phyloP scores from a whole-genome alignment of 2,888 invertebrate species.

The Catocala nupta region DNA sequence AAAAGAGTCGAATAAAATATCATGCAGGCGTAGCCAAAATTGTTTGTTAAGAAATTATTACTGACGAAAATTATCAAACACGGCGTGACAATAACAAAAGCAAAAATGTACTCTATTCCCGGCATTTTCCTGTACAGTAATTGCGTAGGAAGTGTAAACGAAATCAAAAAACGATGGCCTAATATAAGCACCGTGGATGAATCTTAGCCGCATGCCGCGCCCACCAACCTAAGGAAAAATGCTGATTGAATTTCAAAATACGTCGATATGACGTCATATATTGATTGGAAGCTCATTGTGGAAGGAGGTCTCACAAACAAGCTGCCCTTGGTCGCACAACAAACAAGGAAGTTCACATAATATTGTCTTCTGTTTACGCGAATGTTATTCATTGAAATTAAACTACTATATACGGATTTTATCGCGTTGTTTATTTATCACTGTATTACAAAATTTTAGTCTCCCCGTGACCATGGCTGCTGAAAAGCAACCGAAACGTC shows the following conservation, averaged over 20 bases:
- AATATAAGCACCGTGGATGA: conserved; percentile 16
- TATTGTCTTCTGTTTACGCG: too few relatives aligned
- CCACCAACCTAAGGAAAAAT: conserved; percentile 23
- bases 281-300: conserved; percentile 27
- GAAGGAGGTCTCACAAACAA: conserved; percentile 11
- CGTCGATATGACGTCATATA: conserved; percentile 30
- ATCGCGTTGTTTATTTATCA: too few relatives aligned
- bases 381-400: too few relatives aligned
- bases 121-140: conserved; percentile 4
- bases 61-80: too few relatives aligned
- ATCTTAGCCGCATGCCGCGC: conserved; percentile 1
- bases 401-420: too few relatives aligned
- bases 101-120: not conserved
- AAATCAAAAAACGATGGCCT: conserved; percentile 24
- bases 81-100: not conserved
- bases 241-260: conserved; percentile 44
- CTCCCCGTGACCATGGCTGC: too few relatives aligned
- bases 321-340: not conserved
- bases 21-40: not conserved
- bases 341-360: conserved; percentile 14
- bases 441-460: too few relatives aligned
- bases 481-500: too few relatives aligned
- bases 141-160: conserved; percentile 15
- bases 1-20: too few relatives aligned
- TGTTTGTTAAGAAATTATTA: not conserved